Evolutionary conservation across 1,140 invertebrate species (phyloP), one percentile per base, ranked within the genome.

Genomic region (Saccostrea cuccullata): DNA sequence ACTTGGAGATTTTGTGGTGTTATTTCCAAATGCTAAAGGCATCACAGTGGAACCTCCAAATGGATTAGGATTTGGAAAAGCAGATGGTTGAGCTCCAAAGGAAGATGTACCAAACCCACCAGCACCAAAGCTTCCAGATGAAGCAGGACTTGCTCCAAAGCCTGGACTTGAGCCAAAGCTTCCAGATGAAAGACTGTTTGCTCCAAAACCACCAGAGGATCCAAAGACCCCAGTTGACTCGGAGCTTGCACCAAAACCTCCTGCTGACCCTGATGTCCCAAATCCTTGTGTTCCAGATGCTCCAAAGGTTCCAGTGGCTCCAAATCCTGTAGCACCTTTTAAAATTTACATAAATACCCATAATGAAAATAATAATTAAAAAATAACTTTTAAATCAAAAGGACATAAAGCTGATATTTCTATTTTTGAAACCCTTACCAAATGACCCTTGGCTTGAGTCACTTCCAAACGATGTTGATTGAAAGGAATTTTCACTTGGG

Each of bases 231-330:
- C 82, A 84, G 17, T 6, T 47, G 83, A 70, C 36, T 55, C 30
- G 17, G 56, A 47, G 3, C n/a, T 40, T 26, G 40, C 23, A 15
- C 58, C 60, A 56, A 73, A 83, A 36, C 64, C 11, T n/a, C 40
- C 55, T n/a, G 82, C 5, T 87, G 82, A 84, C 26, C 56, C 67
- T 12, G 23, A 40, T 47, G 60, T n/a, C 6, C 82, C 83, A 82
- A 88, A 89, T 56, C 26, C 26, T 55, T 56, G 55, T 55, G 60
- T 8, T 85, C 40, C 26, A 64, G 55, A 87, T 47, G 83, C 55
- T 17, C 89, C 87, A 88, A 90, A 90, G 20, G 77, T 30, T 58
- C 56, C 67, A 85, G 67, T 17, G 13, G 67, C 23, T 55, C 20
- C 55, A 86, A 67, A 86, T 17, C 77, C 58, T 47, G n/a, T 77